Percentiles rank a stretch among this genome's conserved stretches.
phyloP scores from a whole-genome alignment of 2,888 invertebrate genomes.

The Strigamia crassipes region DNA sequence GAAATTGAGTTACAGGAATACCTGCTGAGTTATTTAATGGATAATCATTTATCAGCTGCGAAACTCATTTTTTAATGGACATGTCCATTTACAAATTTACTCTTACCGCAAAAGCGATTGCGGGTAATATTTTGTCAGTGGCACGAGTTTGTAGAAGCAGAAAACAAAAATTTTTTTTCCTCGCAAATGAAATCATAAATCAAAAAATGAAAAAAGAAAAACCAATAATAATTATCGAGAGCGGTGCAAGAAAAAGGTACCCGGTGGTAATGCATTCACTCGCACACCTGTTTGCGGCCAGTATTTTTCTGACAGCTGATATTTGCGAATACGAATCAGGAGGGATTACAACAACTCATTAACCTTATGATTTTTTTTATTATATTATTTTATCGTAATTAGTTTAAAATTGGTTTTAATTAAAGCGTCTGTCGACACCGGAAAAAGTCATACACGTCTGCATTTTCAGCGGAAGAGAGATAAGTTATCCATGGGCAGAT shows the following conservation, averaged over 20 bases:
- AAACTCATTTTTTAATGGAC: constrained; percentile 26
- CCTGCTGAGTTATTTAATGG: not conserved
- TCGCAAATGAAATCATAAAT: constrained; percentile 18
- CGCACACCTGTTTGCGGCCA: constrained; percentile 31
- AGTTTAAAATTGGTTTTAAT: constrained; percentile 1
- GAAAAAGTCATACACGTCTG: constrained; percentile 23
- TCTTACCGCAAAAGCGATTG: not conserved
- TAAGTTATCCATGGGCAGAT: constrained; percentile 32
- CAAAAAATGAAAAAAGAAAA: not conserved
- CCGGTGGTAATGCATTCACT: not conserved
- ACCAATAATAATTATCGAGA: constrained; percentile 38
- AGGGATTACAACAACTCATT: constrained; percentile 1
- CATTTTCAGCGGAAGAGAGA: constrained; percentile 32
- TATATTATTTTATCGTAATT: not conserved
- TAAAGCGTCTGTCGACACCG: constrained; percentile 18
- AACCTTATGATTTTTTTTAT: not conserved
- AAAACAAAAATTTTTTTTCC: not conserved
- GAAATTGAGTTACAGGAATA: constrained; percentile 15
- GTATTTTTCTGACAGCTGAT: constrained; percentile 39
- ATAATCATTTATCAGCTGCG: not conserved
- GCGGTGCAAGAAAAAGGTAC: not conserved
- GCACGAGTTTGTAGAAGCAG: constrained; percentile 1
- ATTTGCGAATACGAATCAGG: constrained; percentile 7
- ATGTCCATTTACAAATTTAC: constrained; percentile 19
- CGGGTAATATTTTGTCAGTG: not conserved